Evolutionary conservation across 2,797 vertebrate species (phyloP), one percentile per base, ranked within the genome.

Genomic region (Lepilemur septentrionalis): DNA sequence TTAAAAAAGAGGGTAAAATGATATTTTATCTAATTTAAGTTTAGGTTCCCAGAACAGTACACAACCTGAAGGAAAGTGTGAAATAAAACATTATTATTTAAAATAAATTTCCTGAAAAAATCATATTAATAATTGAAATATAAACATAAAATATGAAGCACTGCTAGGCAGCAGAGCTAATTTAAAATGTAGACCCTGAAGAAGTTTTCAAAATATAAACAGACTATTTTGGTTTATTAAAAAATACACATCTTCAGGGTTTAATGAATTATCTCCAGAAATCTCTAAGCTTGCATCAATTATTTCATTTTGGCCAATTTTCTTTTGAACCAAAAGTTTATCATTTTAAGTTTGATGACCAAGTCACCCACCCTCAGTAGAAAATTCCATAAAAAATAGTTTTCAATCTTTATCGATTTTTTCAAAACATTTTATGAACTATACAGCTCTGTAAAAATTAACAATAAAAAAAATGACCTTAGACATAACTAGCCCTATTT

Each of bases 1-100:
- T 76, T 32, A 25, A 20, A 86, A 80, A 90, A 59, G n/a, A 82
- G 20, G 1, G 7, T 81, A 83, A 88, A 88, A 23, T 72, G 8
- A n/a, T 89, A 43, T 79, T 95, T 97, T 91, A 18, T 82, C 22
- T 59, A 65, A 52, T 85, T 73, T 91, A 79, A 15, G 1, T 8
- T 69, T 52, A 43, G 2, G 12, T 73, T 73, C 38, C 0, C 11
- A 85, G 18, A 92, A 43, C 11, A 73, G 5, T 50, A 67, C 38
- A 75, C 17, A 87, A 72, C 13, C 25, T 30, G 23, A 93, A 93
- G n/a, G 41, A 52, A 52, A 4, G 65, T 25, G 7, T 65, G 8
- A 70, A 84, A 48, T 85, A 69, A 67, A 22, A 63, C 3, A 75
- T 17, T 76, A 84, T 15, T 76, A 83, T 35, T 91, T 89, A 86